These are phyloP conservation scores for Ophiothrix spiculata DNA, from an alignment of 35 echinoderm and acorn worm genomes.

Conservation along the genomic window DNA sequence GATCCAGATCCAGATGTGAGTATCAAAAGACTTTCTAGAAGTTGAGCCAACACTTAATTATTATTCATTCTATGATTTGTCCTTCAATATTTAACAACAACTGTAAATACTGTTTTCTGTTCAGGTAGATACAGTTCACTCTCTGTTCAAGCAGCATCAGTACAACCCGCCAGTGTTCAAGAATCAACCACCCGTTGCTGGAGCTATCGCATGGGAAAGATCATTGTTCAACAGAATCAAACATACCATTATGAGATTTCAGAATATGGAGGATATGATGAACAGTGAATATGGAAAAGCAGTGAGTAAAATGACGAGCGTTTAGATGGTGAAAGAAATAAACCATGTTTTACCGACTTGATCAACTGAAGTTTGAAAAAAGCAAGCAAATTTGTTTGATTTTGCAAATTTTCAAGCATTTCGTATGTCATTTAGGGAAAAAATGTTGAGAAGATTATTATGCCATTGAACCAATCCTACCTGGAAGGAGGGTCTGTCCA, in stretches of 20 bases:
- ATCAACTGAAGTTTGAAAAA: too few species aligned
- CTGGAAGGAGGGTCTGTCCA: too few species aligned
- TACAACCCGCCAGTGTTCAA: slow-evolving; percentile 94
- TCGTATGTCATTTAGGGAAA: too few species aligned
- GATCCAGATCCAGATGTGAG: too few species aligned
- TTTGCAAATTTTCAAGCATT: too few species aligned
- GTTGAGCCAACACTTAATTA: too few species aligned
- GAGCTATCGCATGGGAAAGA: slow-evolving; percentile 94
- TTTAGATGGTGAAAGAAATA: too few species aligned
- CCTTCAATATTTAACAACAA: not conserved
- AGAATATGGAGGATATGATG: slow-evolving; percentile 89
- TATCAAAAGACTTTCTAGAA: too few species aligned
- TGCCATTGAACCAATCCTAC: too few species aligned
- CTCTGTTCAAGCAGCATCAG: slow-evolving; percentile 92
- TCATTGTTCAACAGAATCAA: slow-evolving; percentile 94
- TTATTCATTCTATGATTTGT: not conserved
- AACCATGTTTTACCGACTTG: too few species aligned
- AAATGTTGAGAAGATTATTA: too few species aligned
- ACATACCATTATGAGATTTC: slow-evolving; percentile 97
- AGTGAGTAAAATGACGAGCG: slow-evolving; percentile 65
- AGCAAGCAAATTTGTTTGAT: too few species aligned
- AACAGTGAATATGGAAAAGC: slow-evolving; percentile 94
- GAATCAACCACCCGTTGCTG: slow-evolving; percentile 93
- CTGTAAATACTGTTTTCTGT: slow-evolving; percentile 2
- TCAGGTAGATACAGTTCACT: slow-evolving; percentile 92